Conservation (phyloP, 2,113 vertebrate species). For the Sarotherodon lohbergeri region DNA sequence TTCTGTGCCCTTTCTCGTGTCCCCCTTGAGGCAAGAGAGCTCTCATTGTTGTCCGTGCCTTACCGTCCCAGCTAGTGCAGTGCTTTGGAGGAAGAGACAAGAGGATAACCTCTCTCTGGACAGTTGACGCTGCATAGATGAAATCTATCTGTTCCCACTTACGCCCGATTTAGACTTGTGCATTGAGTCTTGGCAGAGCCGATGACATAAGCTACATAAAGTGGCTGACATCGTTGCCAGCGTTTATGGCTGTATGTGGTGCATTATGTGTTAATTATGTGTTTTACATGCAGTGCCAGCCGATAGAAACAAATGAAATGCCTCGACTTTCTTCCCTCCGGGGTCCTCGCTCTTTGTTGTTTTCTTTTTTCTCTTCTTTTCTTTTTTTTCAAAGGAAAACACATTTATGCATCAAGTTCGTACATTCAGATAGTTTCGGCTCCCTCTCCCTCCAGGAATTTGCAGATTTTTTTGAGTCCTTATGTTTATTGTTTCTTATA, state of each 20-base stretch:
- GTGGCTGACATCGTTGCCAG: neutral
- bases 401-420: neutral
- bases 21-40: constrained; percentile 41
- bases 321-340: neutral
- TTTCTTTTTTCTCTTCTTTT: neutral
- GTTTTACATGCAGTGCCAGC: neutral
- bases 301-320: neutral
- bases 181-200: neutral
- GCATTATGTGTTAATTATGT: neutral
- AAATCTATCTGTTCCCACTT: neutral
- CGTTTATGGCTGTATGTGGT: neutral
- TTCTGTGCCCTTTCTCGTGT: constrained; percentile 75
- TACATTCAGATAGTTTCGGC: neutral
- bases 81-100: constrained; percentile 23
- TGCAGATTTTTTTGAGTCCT: neutral
- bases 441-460: neutral
- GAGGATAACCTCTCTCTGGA: constrained; percentile 6
- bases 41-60: constrained; percentile 10
- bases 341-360: neutral
- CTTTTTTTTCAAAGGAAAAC: neutral
- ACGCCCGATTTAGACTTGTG: neutral
- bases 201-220: neutral
- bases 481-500: neutral
- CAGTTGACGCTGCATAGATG: neutral
- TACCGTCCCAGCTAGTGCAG: constrained; percentile 57